Base-by-base conservation (phyloP, 2,113 vertebrate species). In the Sterrhoptilus dennistouni region DNA sequence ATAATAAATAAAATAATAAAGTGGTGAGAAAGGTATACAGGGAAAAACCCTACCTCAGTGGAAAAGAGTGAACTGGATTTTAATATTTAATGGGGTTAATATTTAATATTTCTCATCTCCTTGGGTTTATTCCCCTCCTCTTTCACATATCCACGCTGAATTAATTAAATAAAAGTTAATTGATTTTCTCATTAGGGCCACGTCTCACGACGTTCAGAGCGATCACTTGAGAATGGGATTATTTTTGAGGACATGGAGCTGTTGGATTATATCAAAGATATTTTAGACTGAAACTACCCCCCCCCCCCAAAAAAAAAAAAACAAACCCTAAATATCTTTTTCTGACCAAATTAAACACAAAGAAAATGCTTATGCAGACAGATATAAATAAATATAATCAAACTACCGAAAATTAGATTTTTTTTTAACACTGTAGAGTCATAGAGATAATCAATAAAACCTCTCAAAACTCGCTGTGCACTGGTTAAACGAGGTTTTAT, bases 11-110 rank as follows among this genome's bases (percentile, higher is more conserved):
- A 86, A 96, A 80, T 35, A 87, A 60, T 36, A 25, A 74, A 78
- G 49, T 8, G 56, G 42, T 49, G 44, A 35, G 44, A 63, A 71
- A 85, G 44, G 64, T 61, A 91, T 42, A 35, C 36, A 50, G 44
- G 61, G 72, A 12, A 35, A 19, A 66, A 31, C 12, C 1, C 33
- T 15, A 12, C 33, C 27, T 20, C 33, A 8, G 50, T 56, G 42
- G 61, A 66, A 93, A 96, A 74, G 40, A 56, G 15, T 19, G 35
- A 71, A 81, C 54, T 15, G 59, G 79, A 92, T 95, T 95, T 96
- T 61, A 72, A 52, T 77, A 64, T 76, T 86, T 89, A 59, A 89
- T 47, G 79, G 87, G 52, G 49, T 19, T 23, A 10, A 45, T 68
- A 44, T 85, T 90, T 63, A 44, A 12, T 15, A 28, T 89, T 90